These are phyloP conservation scores for Momotus momota DNA, from an alignment of 2,797 vertebrate genomes.

Conservation along the genomic window DNA sequence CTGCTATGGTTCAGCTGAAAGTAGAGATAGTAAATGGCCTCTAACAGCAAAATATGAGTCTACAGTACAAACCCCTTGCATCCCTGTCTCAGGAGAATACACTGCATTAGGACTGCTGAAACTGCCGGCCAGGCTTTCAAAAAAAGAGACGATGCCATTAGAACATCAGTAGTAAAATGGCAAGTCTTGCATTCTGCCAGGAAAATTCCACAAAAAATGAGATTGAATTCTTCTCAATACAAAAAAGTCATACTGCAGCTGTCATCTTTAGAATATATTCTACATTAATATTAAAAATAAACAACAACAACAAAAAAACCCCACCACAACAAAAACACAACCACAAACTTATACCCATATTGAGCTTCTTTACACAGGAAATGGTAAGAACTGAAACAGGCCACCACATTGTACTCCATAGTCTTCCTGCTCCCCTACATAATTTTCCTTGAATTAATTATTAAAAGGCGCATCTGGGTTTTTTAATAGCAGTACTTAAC, in stretches of 20 bases:
- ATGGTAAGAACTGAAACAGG: background rate
- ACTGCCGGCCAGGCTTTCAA: background rate
- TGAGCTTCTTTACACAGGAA: background rate
- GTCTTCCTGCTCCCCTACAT: background rate
- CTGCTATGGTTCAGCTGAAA: slow-evolving; percentile 48
- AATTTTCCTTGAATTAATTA: background rate
- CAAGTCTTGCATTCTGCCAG: background rate
- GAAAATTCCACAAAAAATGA: background rate
- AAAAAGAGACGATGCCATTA: background rate
- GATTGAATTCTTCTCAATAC: background rate
- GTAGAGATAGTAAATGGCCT: slow-evolving; percentile 9
- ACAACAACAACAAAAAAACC: no score
- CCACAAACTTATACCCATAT: background rate
- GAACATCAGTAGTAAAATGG: background rate
- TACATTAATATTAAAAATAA: background rate
- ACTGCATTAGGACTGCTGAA: background rate
- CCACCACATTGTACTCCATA: background rate
- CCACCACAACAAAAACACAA: no score
- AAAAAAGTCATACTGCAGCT: background rate
- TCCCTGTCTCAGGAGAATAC: slow-evolving; percentile 18
- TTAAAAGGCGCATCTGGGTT: background rate
- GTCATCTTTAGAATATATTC: background rate
- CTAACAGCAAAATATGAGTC: slow-evolving; percentile 4
- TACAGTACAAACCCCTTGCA: slow-evolving; percentile 6
- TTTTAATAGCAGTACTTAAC: background rate